A percentile compares a stretch with the other conserved stretches of the same genome.
These are phyloP conservation scores for Tuta absoluta DNA, from an alignment of 2,888 invertebrate genomes.

Conservation along the genomic window DNA sequence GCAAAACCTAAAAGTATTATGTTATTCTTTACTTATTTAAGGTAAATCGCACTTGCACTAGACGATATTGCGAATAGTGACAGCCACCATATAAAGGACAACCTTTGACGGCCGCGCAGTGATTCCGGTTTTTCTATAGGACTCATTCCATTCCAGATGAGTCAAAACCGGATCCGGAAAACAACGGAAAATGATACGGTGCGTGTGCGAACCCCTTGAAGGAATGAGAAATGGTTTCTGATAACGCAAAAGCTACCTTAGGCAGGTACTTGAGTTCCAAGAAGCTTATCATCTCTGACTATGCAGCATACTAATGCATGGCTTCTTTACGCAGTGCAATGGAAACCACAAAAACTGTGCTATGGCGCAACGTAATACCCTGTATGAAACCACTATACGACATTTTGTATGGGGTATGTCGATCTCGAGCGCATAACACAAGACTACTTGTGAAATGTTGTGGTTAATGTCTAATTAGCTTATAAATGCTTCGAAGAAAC, in stretches of 20 bases:
- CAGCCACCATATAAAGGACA: no score
- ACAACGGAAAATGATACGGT: no score
- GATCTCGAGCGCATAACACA: not conserved
- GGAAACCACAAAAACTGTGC: slow-evolving; percentile 14
- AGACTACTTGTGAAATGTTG: slow-evolving; percentile 9
- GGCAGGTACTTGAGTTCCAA: not conserved
- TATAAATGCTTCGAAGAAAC: slow-evolving; percentile 1
- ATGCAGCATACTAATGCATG: not conserved
- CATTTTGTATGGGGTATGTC: slow-evolving; percentile 13
- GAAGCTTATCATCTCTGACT: not conserved
- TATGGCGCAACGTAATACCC: not conserved
- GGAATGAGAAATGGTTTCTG: no score
- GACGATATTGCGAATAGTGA: no score
- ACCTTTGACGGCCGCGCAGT: no score
- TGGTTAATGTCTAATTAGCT: slow-evolving; percentile 11
- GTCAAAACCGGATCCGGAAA: no score
- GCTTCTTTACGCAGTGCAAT: not conserved
- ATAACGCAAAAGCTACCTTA: not conserved
- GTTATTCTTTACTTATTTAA: no score
- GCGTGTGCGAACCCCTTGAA: no score
- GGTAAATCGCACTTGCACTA: no score
- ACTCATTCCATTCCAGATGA: no score
- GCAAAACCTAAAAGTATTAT: no score
- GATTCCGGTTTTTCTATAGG: no score
- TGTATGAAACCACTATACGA: not conserved